phyloP scores from a whole-genome alignment of 1,140 invertebrate species.

The Holcopasites calliopsidis region DNA sequence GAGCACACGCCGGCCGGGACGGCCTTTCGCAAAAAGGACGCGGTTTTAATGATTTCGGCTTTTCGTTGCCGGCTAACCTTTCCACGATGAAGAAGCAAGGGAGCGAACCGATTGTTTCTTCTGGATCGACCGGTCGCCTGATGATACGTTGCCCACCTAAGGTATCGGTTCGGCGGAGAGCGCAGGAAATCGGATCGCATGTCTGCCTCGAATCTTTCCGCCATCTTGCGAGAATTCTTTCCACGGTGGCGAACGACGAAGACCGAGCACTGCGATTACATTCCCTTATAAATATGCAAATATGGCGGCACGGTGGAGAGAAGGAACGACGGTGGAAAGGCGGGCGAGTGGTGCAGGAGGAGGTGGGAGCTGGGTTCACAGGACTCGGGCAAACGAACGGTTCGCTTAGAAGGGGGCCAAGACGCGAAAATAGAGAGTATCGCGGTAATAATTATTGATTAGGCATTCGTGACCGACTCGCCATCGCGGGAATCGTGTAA shows the following conservation, averaged over 20 bases:
- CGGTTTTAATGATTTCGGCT: no score
- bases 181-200: slow-evolving; percentile 78
- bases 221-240: slow-evolving; percentile 78
- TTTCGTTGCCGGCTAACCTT: no score
- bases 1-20: slow-evolving; percentile 8
- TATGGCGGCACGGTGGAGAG: slow-evolving; percentile 64
- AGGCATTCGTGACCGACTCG: slow-evolving; percentile 75
- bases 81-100: no score
- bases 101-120: slow-evolving; percentile 72
- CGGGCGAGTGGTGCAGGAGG: slow-evolving; percentile 24
- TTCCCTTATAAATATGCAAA: slow-evolving; percentile 81
- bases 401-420: slow-evolving; percentile 48
- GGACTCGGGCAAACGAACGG: slow-evolving; percentile 43
- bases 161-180: slow-evolving; percentile 32
- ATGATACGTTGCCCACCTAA: slow-evolving; percentile 72
- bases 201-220: slow-evolving; percentile 78
- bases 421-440: slow-evolving; percentile 76
- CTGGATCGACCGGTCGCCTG: slow-evolving; percentile 70
- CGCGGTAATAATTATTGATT: slow-evolving; percentile 78
- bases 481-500: slow-evolving; percentile 58
- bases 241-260: slow-evolving; percentile 70
- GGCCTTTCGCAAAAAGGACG: slow-evolving; percentile 2
- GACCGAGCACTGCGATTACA: slow-evolving; percentile 79
- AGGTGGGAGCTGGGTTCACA: slow-evolving; percentile 48
- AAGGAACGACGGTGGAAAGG: slow-evolving; percentile 33